Evolutionary conservation across 1,140 invertebrate genomes (phyloP).

Genomic region (Hyposmocoma kahamanoa): DNA sequence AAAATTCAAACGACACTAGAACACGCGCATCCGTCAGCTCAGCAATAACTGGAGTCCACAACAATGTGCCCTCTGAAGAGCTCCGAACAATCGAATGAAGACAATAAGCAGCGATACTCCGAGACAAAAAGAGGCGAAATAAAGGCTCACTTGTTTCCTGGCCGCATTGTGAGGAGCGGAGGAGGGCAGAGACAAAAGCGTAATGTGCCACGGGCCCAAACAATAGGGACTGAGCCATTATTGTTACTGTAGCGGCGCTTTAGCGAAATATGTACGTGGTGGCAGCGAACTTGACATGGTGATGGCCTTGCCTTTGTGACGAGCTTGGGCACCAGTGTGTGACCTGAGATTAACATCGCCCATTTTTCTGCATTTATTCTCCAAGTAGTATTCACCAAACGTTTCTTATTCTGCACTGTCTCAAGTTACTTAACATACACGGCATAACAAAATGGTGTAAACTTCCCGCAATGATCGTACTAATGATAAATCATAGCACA

Average conservation of each 20-base stretch:
- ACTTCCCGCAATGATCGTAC: too few species aligned
- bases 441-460: too few species aligned
- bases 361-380: too few species aligned
- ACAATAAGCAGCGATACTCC: slow-evolving; percentile 73
- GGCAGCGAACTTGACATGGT: slow-evolving; percentile 70
- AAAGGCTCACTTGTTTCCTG: slow-evolving; percentile 73
- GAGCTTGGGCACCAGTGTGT: background rate
- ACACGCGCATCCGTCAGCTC: slow-evolving; percentile 69
- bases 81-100: slow-evolving; percentile 73
- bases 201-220: slow-evolving; percentile 72
- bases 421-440: too few species aligned
- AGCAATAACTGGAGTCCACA: slow-evolving; percentile 68
- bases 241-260: slow-evolving; percentile 70
- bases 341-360: background rate
- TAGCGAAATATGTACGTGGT: slow-evolving; percentile 63
- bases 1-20: slow-evolving; percentile 68
- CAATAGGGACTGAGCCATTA: slow-evolving; percentile 67
- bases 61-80: slow-evolving; percentile 72
- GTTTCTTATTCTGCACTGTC: too few species aligned
- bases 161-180: slow-evolving; percentile 70
- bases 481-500: too few species aligned
- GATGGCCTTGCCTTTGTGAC: slow-evolving; percentile 44
- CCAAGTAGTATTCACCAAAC: too few species aligned
- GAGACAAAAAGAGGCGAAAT: slow-evolving; percentile 73
- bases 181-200: slow-evolving; percentile 72